These are phyloP conservation scores for Hozukius guyotensis DNA, from an alignment of 2,797 vertebrate species.

Conservation along the genomic window DNA sequence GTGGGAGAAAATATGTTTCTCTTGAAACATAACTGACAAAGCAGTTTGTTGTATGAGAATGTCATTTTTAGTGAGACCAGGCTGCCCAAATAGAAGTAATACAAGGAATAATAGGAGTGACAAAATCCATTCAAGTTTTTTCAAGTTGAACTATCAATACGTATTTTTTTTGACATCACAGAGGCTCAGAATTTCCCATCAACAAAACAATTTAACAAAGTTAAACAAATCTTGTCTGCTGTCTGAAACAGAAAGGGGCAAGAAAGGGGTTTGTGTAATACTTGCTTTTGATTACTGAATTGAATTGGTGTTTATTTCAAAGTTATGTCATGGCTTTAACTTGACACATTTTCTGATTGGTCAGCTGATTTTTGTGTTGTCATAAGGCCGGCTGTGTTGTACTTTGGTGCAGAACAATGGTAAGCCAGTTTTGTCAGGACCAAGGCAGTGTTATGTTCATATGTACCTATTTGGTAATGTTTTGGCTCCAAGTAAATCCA, in stretches of 20 bases:
- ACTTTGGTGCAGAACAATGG: too few species aligned
- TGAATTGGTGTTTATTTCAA: background rate
- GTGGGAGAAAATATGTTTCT: too few species aligned
- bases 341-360: background rate
- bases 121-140: background rate
- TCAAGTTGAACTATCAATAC: background rate
- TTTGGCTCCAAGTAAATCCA: too few species aligned
- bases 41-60: too few species aligned
- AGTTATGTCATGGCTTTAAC: background rate
- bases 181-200: background rate
- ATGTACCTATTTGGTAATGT: too few species aligned
- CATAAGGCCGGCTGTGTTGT: too few species aligned
- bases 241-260: background rate
- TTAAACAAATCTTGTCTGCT: too few species aligned
- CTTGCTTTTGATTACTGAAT: too few species aligned
- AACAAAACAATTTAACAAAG: background rate
- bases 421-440: too few species aligned
- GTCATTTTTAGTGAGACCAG: too few species aligned
- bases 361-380: background rate
- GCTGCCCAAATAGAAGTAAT: background rate
- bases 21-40: too few species aligned
- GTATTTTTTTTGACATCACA: background rate
- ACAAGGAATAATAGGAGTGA: background rate
- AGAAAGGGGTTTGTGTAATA: background rate
- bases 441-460: too few species aligned